Conservation (phyloP, 2,113 vertebrate genomes). For the Muscicapa adusta region DNA sequence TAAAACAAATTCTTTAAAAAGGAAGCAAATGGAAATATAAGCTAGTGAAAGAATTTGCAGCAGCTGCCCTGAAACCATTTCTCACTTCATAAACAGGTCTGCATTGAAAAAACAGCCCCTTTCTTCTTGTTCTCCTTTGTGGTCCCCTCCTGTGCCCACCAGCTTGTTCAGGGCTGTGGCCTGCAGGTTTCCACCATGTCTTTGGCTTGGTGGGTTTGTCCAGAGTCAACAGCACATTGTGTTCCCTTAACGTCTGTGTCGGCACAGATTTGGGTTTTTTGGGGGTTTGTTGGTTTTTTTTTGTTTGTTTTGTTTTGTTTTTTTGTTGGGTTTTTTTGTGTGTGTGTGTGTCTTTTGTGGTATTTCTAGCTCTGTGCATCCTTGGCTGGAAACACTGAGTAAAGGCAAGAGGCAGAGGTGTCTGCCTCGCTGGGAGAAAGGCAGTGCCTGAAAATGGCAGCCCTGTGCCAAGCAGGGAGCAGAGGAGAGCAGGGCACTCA, state of each 20-base stretch:
- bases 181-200: background rate
- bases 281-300: background rate
- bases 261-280: background rate
- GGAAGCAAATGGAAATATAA: constrained; percentile 79
- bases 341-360: background rate
- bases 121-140: constrained; percentile 44
- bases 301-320: no score
- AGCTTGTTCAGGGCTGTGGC: background rate
- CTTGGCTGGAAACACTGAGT: background rate
- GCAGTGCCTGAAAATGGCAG: background rate
- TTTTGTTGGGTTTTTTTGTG: background rate
- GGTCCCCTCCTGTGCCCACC: constrained; percentile 54
- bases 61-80: constrained; percentile 74
- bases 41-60: constrained; percentile 79
- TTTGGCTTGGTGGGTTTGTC: background rate
- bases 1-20: constrained; percentile 79
- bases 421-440: background rate
- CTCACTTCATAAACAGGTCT: constrained; percentile 82
- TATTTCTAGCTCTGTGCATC: background rate
- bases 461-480: background rate
- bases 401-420: background rate
- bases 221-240: constrained; percentile 12
- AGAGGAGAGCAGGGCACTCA: fast-evolving
- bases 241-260: background rate
- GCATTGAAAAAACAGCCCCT: constrained; percentile 60